phyloP scores from a whole-genome alignment of 1,140 invertebrate genomes.

The Drosophila seguyi region DNA sequence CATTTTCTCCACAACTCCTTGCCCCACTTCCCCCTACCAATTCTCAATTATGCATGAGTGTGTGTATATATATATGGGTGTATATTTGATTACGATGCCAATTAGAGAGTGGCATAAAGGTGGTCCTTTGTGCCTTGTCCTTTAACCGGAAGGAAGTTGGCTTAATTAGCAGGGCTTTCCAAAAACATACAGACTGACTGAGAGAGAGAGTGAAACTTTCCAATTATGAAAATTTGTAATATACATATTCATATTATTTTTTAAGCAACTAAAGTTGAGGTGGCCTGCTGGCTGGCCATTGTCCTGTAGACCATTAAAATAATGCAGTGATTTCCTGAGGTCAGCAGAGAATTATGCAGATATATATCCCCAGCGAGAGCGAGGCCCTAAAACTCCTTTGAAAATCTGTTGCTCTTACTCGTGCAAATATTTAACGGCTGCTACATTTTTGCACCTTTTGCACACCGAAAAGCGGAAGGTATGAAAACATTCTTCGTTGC shows the following conservation, averaged over 20 bases:
- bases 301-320: conserved; percentile 62
- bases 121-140: conserved; percentile 18
- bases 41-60: conserved; percentile 68
- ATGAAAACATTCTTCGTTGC: conserved; percentile 81
- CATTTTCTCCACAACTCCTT: background rate
- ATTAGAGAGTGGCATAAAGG: conserved; percentile 47
- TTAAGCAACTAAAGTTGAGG: background rate
- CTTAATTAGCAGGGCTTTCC: conserved; percentile 55
- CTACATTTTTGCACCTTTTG: conserved; percentile 78
- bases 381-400: conserved; percentile 35
- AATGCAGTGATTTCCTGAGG: conserved; percentile 79
- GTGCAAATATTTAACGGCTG: conserved; percentile 82
- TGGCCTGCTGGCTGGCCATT: background rate
- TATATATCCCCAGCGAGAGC: background rate
- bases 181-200: background rate
- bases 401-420: conserved; percentile 72
- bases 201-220: conserved; percentile 52
- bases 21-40: background rate
- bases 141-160: conserved; percentile 43
- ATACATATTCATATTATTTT: conserved; percentile 21
- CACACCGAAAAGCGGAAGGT: conserved; percentile 49
- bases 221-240: conserved; percentile 56
- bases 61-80: conserved; percentile 30
- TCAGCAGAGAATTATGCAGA: conserved; percentile 68
- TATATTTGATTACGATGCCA: conserved; percentile 78